Evolutionary conservation across 2,797 vertebrate species (phyloP).

Genomic region (Novumbra hubbsi): DNA sequence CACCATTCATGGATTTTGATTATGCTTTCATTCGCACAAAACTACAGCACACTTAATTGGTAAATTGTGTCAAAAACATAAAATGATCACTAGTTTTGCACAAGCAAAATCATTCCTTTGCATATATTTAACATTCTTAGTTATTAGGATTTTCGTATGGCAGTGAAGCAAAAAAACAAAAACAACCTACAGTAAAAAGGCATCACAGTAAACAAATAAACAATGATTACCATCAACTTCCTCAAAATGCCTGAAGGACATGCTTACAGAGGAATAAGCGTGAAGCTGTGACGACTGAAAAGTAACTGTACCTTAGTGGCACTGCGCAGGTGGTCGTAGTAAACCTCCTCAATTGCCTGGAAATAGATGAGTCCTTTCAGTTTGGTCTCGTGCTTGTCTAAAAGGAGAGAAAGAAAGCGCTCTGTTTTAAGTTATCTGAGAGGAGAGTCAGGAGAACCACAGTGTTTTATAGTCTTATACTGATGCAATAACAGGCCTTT

Average conservation of each 20-base stretch:
- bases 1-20: not conserved
- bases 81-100: not conserved
- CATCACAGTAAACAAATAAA: not conserved
- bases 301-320: slow-evolving; percentile 86
- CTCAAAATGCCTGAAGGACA: not conserved
- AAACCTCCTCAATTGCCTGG: slow-evolving; percentile 97
- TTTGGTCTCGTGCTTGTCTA: slow-evolving; percentile 94
- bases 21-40: not conserved
- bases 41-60: not conserved
- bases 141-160: not conserved
- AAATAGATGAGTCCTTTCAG: slow-evolving; percentile 98
- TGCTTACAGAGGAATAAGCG: not conserved
- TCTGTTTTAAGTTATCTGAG: slow-evolving; percentile 32
- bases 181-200: not conserved
- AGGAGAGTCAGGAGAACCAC: slow-evolving; percentile 49
- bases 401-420: slow-evolving; percentile 43
- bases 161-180: not conserved
- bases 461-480: slow-evolving; percentile 41
- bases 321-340: slow-evolving; percentile 95
- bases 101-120: not conserved
- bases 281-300: slow-evolving; percentile 14
- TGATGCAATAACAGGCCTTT: slow-evolving; percentile 61
- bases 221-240: not conserved
- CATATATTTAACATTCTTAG: not conserved
- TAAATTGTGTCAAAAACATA: not conserved